Percentiles rank a stretch among this genome's conserved stretches.
Conservation (phyloP, 1,140 invertebrate species). For the Danaus melanippus region DNA sequence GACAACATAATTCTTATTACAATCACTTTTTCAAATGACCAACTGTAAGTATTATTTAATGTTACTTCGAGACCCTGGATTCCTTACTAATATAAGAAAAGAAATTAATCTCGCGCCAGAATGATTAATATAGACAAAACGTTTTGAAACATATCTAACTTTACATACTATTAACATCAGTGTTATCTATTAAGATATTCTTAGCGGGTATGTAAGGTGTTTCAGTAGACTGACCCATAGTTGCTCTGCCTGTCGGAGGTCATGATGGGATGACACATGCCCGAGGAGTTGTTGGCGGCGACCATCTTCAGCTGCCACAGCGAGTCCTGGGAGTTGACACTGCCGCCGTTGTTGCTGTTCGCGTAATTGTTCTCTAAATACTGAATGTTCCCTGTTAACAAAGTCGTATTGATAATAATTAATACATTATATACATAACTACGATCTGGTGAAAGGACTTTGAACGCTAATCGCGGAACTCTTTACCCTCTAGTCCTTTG, state of each 20-base stretch:
- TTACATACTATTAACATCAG: too few species aligned
- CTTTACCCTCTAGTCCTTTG: slow-evolving; percentile 66
- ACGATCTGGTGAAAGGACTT: slow-evolving; percentile 10
- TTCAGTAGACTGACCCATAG: slow-evolving; percentile 60
- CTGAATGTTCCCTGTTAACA: slow-evolving; percentile 78
- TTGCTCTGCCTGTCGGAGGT: slow-evolving; percentile 76
- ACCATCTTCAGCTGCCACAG: slow-evolving; percentile 94
- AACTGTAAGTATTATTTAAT: too few species aligned
- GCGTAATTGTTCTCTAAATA: slow-evolving; percentile 94
- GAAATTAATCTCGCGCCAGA: too few species aligned
- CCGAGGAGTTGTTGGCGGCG: slow-evolving; percentile 75
- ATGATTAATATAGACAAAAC: too few species aligned
- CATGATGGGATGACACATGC: slow-evolving; percentile 64
- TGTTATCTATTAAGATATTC: too few species aligned
- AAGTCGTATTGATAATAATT: slow-evolving; percentile 16
- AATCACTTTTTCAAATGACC: background rate
- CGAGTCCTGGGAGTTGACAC: slow-evolving; percentile 95
- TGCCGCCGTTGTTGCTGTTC: slow-evolving; percentile 93
- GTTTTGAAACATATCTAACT: too few species aligned
- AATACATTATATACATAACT: slow-evolving; percentile 1
- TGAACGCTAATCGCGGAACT: slow-evolving; percentile 14
- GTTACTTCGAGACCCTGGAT: too few species aligned
- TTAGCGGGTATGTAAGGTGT: too few species aligned
- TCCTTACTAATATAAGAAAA: too few species aligned
- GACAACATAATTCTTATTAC: background rate